Conservation (phyloP, 64 coral and sea anemone genomes). For the Pachyseris speciosa region DNA sequence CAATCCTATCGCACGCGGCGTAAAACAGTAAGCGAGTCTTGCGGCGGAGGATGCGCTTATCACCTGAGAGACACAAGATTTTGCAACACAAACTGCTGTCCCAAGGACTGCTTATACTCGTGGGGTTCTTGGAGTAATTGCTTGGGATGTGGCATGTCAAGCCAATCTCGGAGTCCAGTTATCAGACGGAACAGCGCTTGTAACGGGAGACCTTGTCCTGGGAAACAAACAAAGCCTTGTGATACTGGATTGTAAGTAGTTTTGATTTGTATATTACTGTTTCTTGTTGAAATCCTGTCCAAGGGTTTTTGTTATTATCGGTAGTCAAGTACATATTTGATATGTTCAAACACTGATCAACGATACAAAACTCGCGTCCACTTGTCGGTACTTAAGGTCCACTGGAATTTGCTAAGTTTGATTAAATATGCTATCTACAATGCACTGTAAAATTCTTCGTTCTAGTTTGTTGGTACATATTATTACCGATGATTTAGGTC, state of each 20-base stretch:
- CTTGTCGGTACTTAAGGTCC: too few species aligned
- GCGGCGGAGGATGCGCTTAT: conserved; percentile 48
- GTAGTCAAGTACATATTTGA: background rate
- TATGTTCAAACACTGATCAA: too few species aligned
- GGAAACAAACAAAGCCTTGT: conserved; percentile 34
- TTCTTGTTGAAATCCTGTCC: background rate
- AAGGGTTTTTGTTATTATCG: background rate
- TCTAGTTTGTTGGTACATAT: too few species aligned
- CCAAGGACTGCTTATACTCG: conserved; percentile 43
- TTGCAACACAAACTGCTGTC: conserved; percentile 57
- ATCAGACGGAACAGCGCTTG: conserved; percentile 1
- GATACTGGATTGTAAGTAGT: conserved; percentile 72
- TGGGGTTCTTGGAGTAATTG: conserved; percentile 71
- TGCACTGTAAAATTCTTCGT: too few species aligned
- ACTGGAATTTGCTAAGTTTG: too few species aligned
- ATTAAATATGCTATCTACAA: too few species aligned
- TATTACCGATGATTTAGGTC: too few species aligned
- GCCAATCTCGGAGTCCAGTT: conserved; percentile 26
- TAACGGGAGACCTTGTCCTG: conserved; percentile 64
- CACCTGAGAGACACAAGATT: background rate
- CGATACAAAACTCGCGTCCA: too few species aligned
- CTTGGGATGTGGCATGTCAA: conserved; percentile 46
- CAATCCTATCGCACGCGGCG: background rate
- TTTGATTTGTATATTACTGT: background rate
- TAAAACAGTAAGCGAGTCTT: conserved; percentile 8